Base-by-base conservation (phyloP, 2,888 invertebrate genomes). In the Epirrhoe alternata region DNA sequence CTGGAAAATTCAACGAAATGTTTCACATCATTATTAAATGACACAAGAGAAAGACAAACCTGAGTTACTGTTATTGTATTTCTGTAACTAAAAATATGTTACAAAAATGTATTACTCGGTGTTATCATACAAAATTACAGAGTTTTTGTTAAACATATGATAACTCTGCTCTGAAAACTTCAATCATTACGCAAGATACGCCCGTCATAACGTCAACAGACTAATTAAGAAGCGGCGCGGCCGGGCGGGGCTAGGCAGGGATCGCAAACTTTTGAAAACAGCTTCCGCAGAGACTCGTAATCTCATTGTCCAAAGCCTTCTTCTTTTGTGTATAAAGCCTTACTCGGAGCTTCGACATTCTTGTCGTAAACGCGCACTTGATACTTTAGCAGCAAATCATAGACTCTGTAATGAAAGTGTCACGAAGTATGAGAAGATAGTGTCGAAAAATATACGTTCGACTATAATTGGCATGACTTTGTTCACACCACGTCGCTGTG, bases 261-360 rank as follows among this genome's bases (percentile, higher is more conserved):
- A 38, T 61, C 52, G 49, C 58, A 17, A 69, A 66, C 57, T 57
- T 50, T 61, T 49, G 61, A 57, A 56, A 49, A 52, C 61, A 56
- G 55, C 61, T 65, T 65, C 52, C 56, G 56, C 47, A 47, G 38
- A 47, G 51, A 30, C 56, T 49, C 57, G 42, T 49, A 31, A 65
- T 61, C 61, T 57, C 53, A 33, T 35, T 58, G 61, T 57, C 49
- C 38, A 50, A 14, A 42, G 55, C 42, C 5, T 17, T 33, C 38
- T 42, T 42, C 38, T 42, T 42, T 42, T 42, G 38, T 42, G 38
- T 42, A 5, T 47, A 16, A 47, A 52, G 49, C 12, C 49, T 55
- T 42, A 45, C 50, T 45, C 45, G 30, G 10, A 49, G 42, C 64
- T 57, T 30, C 60, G 51, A 24, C 59, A 55, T 24, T 47, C 47